A percentile compares a stretch with the other conserved stretches of the same genome.
phyloP scores from a whole-genome alignment of 2,888 invertebrate genomes.

The Crocallis elinguaria region DNA sequence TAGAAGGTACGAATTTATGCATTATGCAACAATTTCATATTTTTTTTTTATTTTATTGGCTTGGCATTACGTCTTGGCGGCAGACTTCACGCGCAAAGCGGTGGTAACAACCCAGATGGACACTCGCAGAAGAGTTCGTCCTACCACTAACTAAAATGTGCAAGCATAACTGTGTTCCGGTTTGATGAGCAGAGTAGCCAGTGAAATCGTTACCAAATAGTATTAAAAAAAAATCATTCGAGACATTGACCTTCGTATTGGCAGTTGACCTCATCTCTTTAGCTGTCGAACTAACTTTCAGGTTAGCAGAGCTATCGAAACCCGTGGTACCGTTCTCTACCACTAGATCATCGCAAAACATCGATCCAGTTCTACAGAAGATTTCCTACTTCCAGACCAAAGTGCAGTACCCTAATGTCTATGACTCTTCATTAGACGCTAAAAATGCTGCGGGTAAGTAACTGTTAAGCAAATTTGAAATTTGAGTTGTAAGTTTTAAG shows the following conservation, averaged over 20 bases:
- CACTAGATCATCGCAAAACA: slow-evolving; percentile 61
- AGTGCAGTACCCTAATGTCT: slow-evolving; percentile 93
- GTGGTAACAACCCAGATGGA: too few relatives aligned
- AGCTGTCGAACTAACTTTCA: slow-evolving; percentile 40
- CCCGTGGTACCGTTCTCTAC: slow-evolving; percentile 80
- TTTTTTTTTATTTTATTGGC: not conserved
- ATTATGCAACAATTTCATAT: too few relatives aligned
- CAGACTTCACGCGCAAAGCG: too few relatives aligned
- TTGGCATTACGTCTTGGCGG: too few relatives aligned
- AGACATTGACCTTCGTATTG: not conserved
- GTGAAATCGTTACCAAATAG: too few relatives aligned
- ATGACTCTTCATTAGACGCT: slow-evolving; percentile 90
- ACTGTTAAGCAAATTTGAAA: not conserved
- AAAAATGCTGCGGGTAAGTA: slow-evolving; percentile 86
- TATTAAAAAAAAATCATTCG: too few relatives aligned
- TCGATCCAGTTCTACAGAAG: slow-evolving; percentile 66
- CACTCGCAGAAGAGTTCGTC: too few relatives aligned
- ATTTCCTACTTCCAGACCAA: slow-evolving; percentile 77
- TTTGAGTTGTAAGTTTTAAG: not conserved
- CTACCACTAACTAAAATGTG: too few relatives aligned
- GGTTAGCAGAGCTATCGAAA: slow-evolving; percentile 72
- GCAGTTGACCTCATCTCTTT: not conserved
- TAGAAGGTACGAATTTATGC: too few relatives aligned
- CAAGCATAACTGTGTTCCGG: too few relatives aligned
- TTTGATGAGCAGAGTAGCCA: too few relatives aligned